These are phyloP conservation scores for Drosophila saltans DNA, from an alignment of 1,140 invertebrate species.

Conservation along the genomic window DNA sequence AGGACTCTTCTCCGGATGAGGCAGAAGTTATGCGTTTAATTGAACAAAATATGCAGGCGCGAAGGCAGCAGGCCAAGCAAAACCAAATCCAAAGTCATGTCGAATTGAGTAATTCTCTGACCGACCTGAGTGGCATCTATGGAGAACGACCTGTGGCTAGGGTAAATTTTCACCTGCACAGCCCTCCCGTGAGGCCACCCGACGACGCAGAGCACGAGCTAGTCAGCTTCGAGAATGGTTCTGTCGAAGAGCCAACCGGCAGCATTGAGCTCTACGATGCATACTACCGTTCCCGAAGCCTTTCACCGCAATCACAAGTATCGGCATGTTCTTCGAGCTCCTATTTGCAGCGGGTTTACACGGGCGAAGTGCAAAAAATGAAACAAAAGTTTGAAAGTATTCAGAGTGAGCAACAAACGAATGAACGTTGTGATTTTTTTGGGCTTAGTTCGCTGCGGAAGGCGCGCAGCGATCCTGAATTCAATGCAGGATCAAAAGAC, in stretches of 20 bases:
- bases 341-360: constrained; percentile 86
- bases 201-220: constrained; percentile 48
- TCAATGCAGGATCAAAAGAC: constrained; percentile 85
- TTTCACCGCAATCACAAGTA: constrained; percentile 85
- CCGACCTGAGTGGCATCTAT: constrained; percentile 90
- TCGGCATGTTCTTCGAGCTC: constrained; percentile 86
- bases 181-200: constrained; percentile 73
- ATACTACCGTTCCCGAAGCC: constrained; percentile 86
- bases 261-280: constrained; percentile 86
- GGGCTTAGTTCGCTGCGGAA: constrained; percentile 85
- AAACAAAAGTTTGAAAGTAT: constrained; percentile 89
- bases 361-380: constrained; percentile 90
- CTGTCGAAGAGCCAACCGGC: constrained; percentile 41
- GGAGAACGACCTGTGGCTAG: constrained; percentile 86
- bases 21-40: constrained; percentile 70
- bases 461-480: constrained; percentile 90
- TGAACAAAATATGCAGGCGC: constrained; percentile 77
- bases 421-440: constrained; percentile 76
- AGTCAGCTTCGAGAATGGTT: constrained; percentile 63
- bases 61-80: constrained; percentile 53
- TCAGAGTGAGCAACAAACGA: constrained; percentile 68
- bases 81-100: constrained; percentile 49
- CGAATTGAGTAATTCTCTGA: constrained; percentile 86
- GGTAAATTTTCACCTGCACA: constrained; percentile 82
- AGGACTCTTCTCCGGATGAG: constrained; percentile 84